Percentiles rank a stretch among this genome's conserved stretches.
phyloP scores from a whole-genome alignment of 2,113 vertebrate genomes.

The Galbula dea region DNA sequence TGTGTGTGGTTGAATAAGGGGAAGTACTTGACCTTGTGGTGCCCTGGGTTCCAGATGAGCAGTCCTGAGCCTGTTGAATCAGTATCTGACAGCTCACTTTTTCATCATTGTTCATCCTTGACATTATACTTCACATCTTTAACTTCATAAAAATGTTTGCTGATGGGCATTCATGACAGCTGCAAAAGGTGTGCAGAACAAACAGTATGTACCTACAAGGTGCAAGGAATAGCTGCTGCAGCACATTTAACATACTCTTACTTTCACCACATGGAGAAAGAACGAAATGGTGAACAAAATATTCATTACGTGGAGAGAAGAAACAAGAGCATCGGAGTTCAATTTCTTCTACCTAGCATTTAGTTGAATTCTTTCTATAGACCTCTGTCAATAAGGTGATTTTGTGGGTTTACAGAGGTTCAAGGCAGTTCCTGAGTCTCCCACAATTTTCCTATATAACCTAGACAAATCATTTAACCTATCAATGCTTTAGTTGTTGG shows the following conservation, averaged over 20 bases:
- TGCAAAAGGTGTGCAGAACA: not conserved
- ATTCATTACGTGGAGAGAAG: not conserved
- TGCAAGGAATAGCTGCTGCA: not conserved
- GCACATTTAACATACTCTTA: not conserved
- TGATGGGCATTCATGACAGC: not conserved
- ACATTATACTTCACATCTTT: not conserved
- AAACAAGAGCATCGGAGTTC: not conserved
- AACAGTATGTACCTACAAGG: not conserved
- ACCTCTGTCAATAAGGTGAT: not conserved
- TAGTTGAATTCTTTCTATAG: not conserved
- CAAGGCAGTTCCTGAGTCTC: not conserved
- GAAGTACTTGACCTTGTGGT: conserved; percentile 32
- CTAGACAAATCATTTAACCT: not conserved
- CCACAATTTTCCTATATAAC: not conserved
- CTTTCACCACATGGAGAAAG: not conserved
- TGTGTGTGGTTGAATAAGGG: conserved; percentile 31
- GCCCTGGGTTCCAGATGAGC: conserved; percentile 35
- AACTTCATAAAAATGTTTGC: not conserved
- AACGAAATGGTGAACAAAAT: not conserved
- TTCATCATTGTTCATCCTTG: not conserved
- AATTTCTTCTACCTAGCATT: not conserved
- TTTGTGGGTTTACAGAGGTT: not conserved
- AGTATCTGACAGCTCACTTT: not conserved
- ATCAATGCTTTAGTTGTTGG: not conserved
- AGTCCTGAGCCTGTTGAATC: not conserved